phyloP scores from a whole-genome alignment of 2,113 vertebrate species.

The Oryzias melastigma region DNA sequence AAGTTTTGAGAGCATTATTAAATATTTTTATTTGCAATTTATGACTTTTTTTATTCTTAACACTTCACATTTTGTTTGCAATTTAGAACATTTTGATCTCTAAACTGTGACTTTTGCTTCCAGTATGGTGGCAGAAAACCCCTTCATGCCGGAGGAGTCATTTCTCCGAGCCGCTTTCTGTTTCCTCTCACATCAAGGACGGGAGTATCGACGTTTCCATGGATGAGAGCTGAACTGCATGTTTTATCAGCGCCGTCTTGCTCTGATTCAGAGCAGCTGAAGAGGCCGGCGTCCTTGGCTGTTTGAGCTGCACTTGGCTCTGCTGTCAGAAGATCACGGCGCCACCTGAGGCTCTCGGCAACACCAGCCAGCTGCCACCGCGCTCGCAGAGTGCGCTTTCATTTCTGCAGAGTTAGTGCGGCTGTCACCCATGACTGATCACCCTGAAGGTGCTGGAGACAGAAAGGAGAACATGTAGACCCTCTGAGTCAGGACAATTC shows the following conservation, averaged over 20 bases:
- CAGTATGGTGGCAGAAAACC: too few species aligned
- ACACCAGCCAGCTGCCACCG: neutral
- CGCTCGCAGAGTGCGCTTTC: slow-evolving; percentile 11
- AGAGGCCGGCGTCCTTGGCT: neutral
- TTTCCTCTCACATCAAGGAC: neutral
- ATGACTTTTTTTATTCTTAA: too few species aligned
- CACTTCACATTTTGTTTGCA: too few species aligned
- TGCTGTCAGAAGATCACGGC: neutral
- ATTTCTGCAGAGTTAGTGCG: slow-evolving; percentile 8
- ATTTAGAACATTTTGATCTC: too few species aligned
- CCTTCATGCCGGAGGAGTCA: neutral
- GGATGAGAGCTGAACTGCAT: neutral
- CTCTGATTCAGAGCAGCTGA: neutral
- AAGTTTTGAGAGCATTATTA: too few species aligned
- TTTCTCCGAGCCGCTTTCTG: neutral
- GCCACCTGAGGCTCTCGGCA: neutral
- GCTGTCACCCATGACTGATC: slow-evolving; percentile 31
- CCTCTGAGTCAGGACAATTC: neutral
- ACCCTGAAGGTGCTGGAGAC: slow-evolving; percentile 14
- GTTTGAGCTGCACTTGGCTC: neutral
- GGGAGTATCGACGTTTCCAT: neutral
- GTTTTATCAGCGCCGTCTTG: neutral
- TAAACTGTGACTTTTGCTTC: too few species aligned
- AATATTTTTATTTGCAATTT: too few species aligned
- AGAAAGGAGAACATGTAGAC: slow-evolving; percentile 17